Base-by-base conservation (phyloP, 2,113 vertebrate species). In the Archocentrus centrarchus region DNA sequence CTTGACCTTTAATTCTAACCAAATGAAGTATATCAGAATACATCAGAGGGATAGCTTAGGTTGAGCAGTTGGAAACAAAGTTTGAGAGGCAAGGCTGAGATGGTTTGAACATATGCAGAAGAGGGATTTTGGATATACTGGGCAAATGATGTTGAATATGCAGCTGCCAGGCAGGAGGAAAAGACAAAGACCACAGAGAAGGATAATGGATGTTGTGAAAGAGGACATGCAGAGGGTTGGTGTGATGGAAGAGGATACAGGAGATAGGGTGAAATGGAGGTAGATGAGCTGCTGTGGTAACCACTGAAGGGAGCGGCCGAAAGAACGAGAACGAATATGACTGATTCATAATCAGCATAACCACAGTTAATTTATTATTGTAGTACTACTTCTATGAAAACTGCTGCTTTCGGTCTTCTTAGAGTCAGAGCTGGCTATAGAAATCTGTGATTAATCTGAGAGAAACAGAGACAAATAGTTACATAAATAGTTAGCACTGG, bases 311-410 rank as follows among this genome's bases (percentile, higher is more conserved):
- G 39, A 41, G 39, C 3, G 3, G 39, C 39, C 2, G 10, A 41
- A 41, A 41, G 39, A 41, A 41, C 6, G 11, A 15, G 14, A 47
- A 2, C 13, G 15, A 5, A 47, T 14, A 47, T 11, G 11, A 47
- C 11, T 47, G 44, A 15, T 11, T 47, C 44, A 47, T 41, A 11
- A 47, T 47, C 13, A 14, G 14, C 50, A 53, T 41, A 35, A 27
- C 39, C 50, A 64, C 59, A 41, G 50, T 75, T 64, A 68, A 61
- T 79, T 32, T 35, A 39, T 22, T 22, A 17, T 35, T 22, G 58
- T 59, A 55, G 30, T 41, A 18, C 75, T 77, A 58, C 68, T 82
- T 70, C 61, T 61, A 8, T 9, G 39, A 59, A 44, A 82, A 79
- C 88, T 22, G 13, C 35, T 24, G 32, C 50, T 75, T 75, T 35